phyloP scores from a whole-genome alignment of 2,797 vertebrate genomes.

The Falco columbarius region DNA sequence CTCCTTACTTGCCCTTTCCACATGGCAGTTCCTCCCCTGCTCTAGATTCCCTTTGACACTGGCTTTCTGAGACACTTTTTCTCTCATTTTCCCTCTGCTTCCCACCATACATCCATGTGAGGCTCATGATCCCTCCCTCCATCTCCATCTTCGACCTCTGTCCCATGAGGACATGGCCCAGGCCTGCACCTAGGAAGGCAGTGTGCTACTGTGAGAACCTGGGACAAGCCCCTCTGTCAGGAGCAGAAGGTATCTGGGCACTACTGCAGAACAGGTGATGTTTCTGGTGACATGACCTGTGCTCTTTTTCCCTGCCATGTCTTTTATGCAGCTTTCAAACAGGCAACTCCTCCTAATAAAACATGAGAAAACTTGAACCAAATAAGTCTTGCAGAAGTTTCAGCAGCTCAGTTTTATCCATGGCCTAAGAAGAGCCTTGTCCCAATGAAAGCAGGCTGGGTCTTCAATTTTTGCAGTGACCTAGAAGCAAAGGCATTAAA shows the following conservation, averaged over 20 bases:
- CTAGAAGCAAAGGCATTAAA: background rate
- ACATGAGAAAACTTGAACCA: background rate
- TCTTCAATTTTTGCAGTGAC: background rate
- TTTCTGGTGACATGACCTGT: background rate
- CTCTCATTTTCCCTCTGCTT: background rate
- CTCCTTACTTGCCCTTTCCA: background rate
- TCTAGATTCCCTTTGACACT: background rate
- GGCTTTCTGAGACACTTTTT: background rate
- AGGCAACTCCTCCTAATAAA: background rate
- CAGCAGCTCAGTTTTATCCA: background rate
- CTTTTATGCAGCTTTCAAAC: background rate
- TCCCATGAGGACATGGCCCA: background rate
- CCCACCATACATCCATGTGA: background rate
- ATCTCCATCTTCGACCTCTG: background rate
- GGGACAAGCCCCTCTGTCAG: background rate
- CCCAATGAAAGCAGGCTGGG: background rate
- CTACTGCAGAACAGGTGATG: background rate
- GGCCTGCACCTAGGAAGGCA: background rate
- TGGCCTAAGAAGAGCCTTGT: background rate
- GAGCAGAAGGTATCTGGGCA: background rate
- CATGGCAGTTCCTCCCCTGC: background rate
- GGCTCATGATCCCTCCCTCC: background rate
- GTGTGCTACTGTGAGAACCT: background rate
- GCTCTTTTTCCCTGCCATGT: background rate
- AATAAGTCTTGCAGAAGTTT: background rate